phyloP scores from a whole-genome alignment of 1,140 invertebrate species.

The Panulirus ornatus region DNA sequence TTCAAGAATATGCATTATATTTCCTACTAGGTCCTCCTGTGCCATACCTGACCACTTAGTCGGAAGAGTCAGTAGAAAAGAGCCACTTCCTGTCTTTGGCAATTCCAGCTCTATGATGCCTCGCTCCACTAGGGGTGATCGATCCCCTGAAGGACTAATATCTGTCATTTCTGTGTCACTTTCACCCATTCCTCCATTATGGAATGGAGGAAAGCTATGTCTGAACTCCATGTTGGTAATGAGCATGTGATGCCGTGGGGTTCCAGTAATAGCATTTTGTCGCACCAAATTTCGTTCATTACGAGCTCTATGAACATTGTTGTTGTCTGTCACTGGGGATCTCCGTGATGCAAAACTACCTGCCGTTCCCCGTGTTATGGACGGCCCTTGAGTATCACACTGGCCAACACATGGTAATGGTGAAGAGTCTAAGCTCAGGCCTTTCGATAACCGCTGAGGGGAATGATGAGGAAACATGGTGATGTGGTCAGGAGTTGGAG shows the following conservation, averaged over 20 bases:
- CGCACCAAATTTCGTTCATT: slow-evolving; percentile 73
- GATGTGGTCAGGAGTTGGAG: slow-evolving; percentile 51
- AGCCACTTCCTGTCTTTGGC: slow-evolving; percentile 79
- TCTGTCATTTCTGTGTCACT: slow-evolving; percentile 69
- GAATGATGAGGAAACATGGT: slow-evolving; percentile 47
- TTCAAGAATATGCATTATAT: slow-evolving; percentile 90
- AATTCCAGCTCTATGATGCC: slow-evolving; percentile 59
- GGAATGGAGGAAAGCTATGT: slow-evolving; percentile 75
- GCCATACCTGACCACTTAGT: slow-evolving; percentile 88
- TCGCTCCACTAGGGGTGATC: slow-evolving; percentile 59
- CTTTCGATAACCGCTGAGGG: slow-evolving; percentile 58
- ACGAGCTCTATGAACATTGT: slow-evolving; percentile 65
- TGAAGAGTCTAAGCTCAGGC: slow-evolving; percentile 61
- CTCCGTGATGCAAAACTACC: slow-evolving; percentile 65
- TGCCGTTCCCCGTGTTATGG: slow-evolving; percentile 88
- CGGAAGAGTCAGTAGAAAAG: slow-evolving; percentile 85
- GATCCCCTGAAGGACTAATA: slow-evolving; percentile 54
- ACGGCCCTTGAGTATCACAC: slow-evolving; percentile 85
- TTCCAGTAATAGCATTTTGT: slow-evolving; percentile 64
- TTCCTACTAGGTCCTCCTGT: slow-evolving; percentile 87
- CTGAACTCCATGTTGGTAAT: slow-evolving; percentile 73
- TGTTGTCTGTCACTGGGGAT: slow-evolving; percentile 55
- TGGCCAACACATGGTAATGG: slow-evolving; percentile 80
- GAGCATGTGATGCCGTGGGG: slow-evolving; percentile 71
- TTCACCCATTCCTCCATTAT: slow-evolving; percentile 60